phyloP scores from a whole-genome alignment of 2,888 invertebrate species.

The Ormyrus thymus region DNA sequence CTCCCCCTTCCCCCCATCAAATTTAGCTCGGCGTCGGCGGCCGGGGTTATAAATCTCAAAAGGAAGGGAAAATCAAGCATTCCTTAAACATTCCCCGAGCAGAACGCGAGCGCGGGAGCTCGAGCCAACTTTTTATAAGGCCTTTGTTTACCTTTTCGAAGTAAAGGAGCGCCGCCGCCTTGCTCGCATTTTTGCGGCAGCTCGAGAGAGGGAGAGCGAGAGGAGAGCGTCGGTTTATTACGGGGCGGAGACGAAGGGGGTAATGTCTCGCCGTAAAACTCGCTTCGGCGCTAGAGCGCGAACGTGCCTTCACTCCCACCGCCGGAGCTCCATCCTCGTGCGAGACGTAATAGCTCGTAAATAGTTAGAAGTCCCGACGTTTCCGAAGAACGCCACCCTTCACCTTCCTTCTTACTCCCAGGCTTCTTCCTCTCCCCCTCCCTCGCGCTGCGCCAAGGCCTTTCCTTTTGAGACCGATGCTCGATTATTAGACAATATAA shows the following conservation, averaged over 20 bases:
- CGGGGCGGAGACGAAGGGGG: conserved; percentile 19
- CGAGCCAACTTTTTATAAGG: conserved; percentile 40
- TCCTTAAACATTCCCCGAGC: conserved; percentile 32
- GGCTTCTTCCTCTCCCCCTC: too few species aligned
- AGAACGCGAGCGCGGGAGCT: background rate
- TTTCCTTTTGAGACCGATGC: conserved; percentile 3
- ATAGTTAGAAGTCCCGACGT: conserved; percentile 51
- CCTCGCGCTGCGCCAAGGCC: too few species aligned
- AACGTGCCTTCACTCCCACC: conserved; percentile 6
- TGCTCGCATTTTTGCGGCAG: conserved; percentile 33
- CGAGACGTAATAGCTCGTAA: conserved; percentile 50
- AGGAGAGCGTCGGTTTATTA: conserved; percentile 42
- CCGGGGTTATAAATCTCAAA: conserved; percentile 23
- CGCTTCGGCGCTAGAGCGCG: conserved; percentile 15
- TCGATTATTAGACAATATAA: conserved; percentile 10
- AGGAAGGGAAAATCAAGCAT: conserved; percentile 19
- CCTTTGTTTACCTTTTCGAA: conserved; percentile 41
- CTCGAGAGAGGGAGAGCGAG: background rate
- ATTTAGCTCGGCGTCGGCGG: conserved; percentile 3
- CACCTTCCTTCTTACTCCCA: background rate
- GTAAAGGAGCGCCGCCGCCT: background rate
- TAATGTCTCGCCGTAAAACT: conserved; percentile 51
- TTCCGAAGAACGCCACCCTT: conserved; percentile 35
- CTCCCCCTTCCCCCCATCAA: conserved; percentile 25
- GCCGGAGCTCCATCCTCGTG: background rate